Evolutionary conservation across 53 echinoderm and acorn worm genomes (phyloP).

Genomic region (Holothuria leucospilota): DNA sequence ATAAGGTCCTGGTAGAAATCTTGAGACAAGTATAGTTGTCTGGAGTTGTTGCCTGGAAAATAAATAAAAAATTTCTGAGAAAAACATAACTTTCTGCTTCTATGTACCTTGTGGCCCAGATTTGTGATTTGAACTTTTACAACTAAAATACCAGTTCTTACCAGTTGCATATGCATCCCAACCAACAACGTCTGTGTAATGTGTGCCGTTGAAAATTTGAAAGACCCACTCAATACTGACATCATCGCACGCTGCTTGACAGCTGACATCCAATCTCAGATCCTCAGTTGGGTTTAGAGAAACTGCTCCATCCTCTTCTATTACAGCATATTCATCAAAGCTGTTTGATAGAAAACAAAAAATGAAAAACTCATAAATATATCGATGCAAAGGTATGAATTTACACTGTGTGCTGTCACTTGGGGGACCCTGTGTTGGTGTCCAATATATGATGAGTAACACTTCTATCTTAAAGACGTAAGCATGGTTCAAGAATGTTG

Average conservation of each 20-base stretch:
- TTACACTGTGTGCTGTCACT: no score
- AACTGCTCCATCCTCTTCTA: conserved; percentile 34
- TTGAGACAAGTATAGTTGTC: conserved; percentile 35
- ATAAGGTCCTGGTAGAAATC: conserved; percentile 15
- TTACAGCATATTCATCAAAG: conserved; percentile 50
- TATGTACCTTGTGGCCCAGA: background rate
- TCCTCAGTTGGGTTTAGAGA: conserved; percentile 70
- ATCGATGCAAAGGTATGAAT: background rate
- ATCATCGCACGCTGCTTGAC: conserved; percentile 49
- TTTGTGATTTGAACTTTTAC: background rate
- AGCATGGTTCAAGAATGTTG: no score
- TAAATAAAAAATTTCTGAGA: background rate
- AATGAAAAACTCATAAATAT: background rate
- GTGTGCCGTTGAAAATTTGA: conserved; percentile 26
- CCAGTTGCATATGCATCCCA: conserved; percentile 77
- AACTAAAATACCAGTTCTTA: conserved; percentile 22
- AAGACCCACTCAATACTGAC: conserved; percentile 62
- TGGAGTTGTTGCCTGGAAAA: conserved; percentile 25
- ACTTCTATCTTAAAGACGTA: no score
- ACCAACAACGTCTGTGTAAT: conserved; percentile 7
- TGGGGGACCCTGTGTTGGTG: no score
- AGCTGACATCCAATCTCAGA: conserved; percentile 62
- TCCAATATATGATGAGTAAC: no score
- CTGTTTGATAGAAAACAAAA: conserved; percentile 18
- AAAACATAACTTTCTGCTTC: background rate